A percentile compares a stretch with the other conserved stretches of the same genome.
Conservation (phyloP, 2,888 invertebrate genomes). For the Eurytoma adleriae region DNA sequence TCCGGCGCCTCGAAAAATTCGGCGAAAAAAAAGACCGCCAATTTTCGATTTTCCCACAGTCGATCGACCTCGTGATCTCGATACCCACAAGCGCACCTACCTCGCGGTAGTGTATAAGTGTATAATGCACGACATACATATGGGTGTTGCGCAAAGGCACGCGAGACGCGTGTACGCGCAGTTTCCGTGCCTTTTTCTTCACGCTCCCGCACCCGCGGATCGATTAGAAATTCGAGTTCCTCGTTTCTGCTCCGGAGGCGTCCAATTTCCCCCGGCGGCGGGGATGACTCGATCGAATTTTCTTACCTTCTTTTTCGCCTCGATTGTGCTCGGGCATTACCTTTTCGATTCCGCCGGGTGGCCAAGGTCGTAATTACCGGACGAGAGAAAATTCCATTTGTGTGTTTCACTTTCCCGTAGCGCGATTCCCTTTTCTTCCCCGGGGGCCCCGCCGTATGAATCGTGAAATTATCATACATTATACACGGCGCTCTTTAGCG, state of each 20-base stretch:
- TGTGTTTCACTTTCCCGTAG: conserved; percentile 36
- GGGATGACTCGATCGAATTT: too few species aligned
- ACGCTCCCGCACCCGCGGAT: too few species aligned
- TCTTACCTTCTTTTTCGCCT: too few species aligned
- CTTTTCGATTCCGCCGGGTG: neutral
- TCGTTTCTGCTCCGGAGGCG: too few species aligned
- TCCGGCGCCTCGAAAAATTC: neutral
- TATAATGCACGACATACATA: neutral
- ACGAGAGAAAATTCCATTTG: conserved; percentile 19
- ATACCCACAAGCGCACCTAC: neutral
- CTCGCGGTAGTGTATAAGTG: too few species aligned
- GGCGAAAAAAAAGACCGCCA: neutral
- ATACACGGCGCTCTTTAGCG: neutral
- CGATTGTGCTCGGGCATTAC: neutral
- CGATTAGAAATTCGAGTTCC: too few species aligned
- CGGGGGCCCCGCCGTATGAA: neutral
- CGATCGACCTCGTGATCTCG: conserved; percentile 27
- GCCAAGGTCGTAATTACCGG: neutral
- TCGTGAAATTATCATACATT: conserved; percentile 45
- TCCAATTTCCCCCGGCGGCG: too few species aligned
- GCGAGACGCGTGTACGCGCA: neutral
- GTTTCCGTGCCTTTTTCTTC: neutral
- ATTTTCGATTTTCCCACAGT: conserved; percentile 33
- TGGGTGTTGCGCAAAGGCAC: neutral
- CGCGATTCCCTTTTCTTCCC: neutral